Evolutionary conservation across 2,888 invertebrate genomes (phyloP).

Genomic region (Scaptomyza caliginosa): DNA sequence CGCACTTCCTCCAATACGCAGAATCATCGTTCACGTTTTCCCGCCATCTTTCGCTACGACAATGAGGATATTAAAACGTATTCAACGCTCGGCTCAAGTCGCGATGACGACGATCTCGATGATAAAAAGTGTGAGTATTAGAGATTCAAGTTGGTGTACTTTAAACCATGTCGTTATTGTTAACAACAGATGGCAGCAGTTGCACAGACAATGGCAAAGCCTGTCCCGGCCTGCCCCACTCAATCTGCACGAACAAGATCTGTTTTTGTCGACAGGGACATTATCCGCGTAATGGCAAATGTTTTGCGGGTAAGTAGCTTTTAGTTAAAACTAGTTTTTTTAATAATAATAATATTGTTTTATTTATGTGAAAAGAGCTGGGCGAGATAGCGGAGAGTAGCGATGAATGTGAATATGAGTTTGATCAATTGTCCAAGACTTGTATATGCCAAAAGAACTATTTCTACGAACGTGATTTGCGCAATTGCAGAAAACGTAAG

Average conservation of each 20-base stretch:
- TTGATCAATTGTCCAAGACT: slow-evolving; percentile 74
- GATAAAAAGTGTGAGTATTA: slow-evolving; percentile 75
- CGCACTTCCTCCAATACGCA: slow-evolving; percentile 54
- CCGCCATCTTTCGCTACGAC: slow-evolving; percentile 69
- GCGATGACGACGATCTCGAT: slow-evolving; percentile 80
- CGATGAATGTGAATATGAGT: slow-evolving; percentile 80
- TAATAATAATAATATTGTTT: no score
- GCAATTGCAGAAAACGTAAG: slow-evolving; percentile 83
- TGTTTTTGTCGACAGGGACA: slow-evolving; percentile 82
- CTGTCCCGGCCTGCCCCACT: slow-evolving; percentile 81
- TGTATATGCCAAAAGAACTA: slow-evolving; percentile 83
- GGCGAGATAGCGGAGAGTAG: slow-evolving; percentile 83
- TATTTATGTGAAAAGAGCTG: slow-evolving; percentile 63
- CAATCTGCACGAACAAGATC: slow-evolving; percentile 79
- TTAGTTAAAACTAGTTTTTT: no score
- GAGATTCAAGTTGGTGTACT: neutral
- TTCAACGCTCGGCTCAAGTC: slow-evolving; percentile 81
- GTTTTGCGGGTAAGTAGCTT: slow-evolving; percentile 82
- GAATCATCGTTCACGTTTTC: slow-evolving; percentile 46
- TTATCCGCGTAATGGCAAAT: slow-evolving; percentile 78
- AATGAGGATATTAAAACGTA: slow-evolving; percentile 82
- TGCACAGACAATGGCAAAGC: slow-evolving; percentile 78
- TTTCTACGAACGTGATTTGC: slow-evolving; percentile 80
- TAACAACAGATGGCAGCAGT: slow-evolving; percentile 78
- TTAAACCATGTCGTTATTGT: neutral